Base-by-base conservation (phyloP, 2,888 invertebrate species). In the Punctoribates punctum region DNA sequence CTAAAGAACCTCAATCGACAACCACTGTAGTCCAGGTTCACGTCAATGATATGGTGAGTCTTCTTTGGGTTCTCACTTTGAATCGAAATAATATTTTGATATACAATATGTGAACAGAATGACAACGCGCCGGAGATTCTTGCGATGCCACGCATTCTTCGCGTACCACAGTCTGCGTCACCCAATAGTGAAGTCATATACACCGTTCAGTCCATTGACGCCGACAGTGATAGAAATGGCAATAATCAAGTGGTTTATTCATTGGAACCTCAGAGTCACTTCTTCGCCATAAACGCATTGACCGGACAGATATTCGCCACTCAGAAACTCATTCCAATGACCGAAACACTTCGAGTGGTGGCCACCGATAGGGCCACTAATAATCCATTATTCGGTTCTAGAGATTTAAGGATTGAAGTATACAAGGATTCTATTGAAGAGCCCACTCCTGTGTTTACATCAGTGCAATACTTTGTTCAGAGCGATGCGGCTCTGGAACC, bases 81-180 rank as follows among this genome's bases (percentile, higher is more conserved):
- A 9, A 48, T 48, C n/a, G 17, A 48, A 4, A 48, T 9, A 9
- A 9, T 5, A 42, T 42, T 9, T 42, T 42, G 11, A 42, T 42
- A 51, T 9, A 51, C n/a, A 23, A 42, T 42, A 11, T 13, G 6
- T 25, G 17, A 34, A 67, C 42, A 67, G 57, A 82, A 82, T 73
- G 81, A 81, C 76, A 80, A 81, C 76, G 75, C 80, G 13, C 82
- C 82, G 1, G 79, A 80, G 72, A 81, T 82, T 70, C 78, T 80
- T 20, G 79, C 81, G 11, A 78, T 81, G 25, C 82, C 82, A 8
- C 79, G 79, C 23, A 75, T 80, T 11, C 73, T 82, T 11, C 79
- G 81, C 17, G 78, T 82, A 17, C 81, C 82, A 3, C 75, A 79
- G 25, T 81, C 81, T 8, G 79, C 80, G 0, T 78, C 78, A 9